Evolutionary conservation across 64 coral and sea anemone genomes (phyloP).

Genomic region (Cladopsammia gracilis): DNA sequence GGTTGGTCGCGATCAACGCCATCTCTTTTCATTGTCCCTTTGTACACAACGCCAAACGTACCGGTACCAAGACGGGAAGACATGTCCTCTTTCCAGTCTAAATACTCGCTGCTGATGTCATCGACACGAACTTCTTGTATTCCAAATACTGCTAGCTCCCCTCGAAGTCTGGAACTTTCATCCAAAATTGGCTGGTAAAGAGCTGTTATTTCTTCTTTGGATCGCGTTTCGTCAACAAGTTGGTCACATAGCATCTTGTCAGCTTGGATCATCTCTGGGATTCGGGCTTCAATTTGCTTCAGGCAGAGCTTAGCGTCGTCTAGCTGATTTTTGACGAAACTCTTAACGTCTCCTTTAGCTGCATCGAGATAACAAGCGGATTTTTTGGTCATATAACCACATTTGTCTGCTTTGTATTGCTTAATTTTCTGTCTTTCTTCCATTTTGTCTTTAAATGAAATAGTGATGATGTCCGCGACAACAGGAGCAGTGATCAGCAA

Average conservation of each 20-base stretch:
- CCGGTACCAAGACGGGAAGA: too few relatives aligned
- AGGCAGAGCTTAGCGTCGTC: background rate
- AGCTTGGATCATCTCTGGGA: conserved; percentile 39
- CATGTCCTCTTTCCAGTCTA: background rate
- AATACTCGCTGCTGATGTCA: background rate
- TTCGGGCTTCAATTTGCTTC: conserved; percentile 13
- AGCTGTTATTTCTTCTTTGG: background rate
- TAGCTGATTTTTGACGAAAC: background rate
- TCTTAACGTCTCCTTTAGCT: background rate
- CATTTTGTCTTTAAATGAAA: conserved; percentile 7
- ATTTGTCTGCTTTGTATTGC: background rate
- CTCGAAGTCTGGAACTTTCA: background rate
- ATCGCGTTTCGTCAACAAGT: background rate
- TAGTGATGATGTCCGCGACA: background rate
- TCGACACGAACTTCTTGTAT: background rate
- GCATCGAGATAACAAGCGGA: background rate
- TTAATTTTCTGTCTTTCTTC: background rate
- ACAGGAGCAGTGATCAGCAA: background rate
- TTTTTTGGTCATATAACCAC: background rate
- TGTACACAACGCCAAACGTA: too few relatives aligned
- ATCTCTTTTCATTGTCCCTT: too few relatives aligned
- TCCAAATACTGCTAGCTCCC: background rate
- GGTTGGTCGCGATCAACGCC: too few relatives aligned
- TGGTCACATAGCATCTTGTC: conserved; percentile 8
- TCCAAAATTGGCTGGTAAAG: background rate